phyloP scores from a whole-genome alignment of 2,797 vertebrate genomes.

The Crenichthys baileyi region DNA sequence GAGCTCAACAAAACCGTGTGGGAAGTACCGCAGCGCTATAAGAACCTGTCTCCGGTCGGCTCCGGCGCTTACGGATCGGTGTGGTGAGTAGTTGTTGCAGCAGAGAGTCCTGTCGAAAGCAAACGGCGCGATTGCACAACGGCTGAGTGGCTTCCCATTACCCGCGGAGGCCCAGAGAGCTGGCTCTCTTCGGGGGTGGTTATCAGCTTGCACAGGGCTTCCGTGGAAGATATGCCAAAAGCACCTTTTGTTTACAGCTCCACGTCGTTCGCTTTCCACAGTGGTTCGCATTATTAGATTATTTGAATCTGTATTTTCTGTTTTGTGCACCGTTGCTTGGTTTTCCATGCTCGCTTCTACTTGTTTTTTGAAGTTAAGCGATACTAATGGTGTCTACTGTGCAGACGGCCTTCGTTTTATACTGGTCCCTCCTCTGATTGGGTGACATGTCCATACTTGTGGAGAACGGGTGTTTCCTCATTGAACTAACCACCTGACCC shows the following conservation, averaged over 20 bases:
- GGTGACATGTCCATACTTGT: slow-evolving; percentile 48
- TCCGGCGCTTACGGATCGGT: slow-evolving; percentile 96
- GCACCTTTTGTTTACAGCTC: slow-evolving; percentile 48
- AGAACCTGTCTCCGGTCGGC: slow-evolving; percentile 91
- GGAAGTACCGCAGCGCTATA: slow-evolving; percentile 94
- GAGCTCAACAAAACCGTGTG: slow-evolving; percentile 96
- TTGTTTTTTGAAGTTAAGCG: background rate
- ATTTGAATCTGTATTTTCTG: slow-evolving; percentile 51
- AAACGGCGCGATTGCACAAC: slow-evolving; percentile 59
- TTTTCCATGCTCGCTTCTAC: background rate
- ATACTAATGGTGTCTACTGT: background rate
- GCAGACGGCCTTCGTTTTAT: background rate
- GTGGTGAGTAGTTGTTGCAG: slow-evolving; percentile 83
- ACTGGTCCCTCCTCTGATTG: background rate
- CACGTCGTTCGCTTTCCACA: slow-evolving; percentile 35
- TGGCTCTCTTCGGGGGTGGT: slow-evolving; percentile 16
- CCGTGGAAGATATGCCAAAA: background rate
- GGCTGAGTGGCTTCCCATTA: slow-evolving; percentile 30
- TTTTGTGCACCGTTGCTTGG: slow-evolving; percentile 36
- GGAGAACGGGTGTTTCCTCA: slow-evolving; percentile 7
- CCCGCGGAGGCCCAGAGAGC: slow-evolving; percentile 51
- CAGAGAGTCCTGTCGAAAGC: slow-evolving; percentile 16
- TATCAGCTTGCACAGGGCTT: slow-evolving; percentile 5
- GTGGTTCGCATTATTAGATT: slow-evolving; percentile 12
- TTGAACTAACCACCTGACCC: slow-evolving; percentile 37